Evolutionary conservation across 2,888 invertebrate genomes (phyloP).

Genomic region (Andrena dorsata): DNA sequence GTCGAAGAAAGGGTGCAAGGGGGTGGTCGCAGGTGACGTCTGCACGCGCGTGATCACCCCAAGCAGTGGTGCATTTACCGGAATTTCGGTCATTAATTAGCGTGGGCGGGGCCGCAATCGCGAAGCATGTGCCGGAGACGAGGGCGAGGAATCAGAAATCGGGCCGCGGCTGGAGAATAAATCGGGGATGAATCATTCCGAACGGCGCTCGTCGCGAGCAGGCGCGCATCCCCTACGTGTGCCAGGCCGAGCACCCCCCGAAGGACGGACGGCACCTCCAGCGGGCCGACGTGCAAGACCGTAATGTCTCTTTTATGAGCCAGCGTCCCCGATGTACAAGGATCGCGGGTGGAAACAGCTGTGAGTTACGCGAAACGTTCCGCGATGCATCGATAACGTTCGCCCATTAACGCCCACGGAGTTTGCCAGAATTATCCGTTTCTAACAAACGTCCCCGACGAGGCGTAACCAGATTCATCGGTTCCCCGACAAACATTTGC

Average conservation of each 20-base stretch:
- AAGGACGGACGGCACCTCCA: background rate
- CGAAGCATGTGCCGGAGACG: constrained; percentile 49
- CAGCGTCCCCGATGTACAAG: background rate
- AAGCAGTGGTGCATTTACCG: constrained; percentile 20
- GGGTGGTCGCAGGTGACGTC: constrained; percentile 8
- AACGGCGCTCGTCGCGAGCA: constrained; percentile 14
- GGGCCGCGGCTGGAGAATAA: constrained; percentile 21
- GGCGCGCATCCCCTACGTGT: background rate
- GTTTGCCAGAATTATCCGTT: no score
- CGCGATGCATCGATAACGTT: background rate
- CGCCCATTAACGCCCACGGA: background rate
- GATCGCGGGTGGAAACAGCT: no score
- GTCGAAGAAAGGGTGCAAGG: constrained; percentile 7
- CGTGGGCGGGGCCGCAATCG: constrained; percentile 52
- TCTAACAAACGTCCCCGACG: background rate
- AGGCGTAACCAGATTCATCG: background rate
- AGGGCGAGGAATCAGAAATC: constrained; percentile 18
- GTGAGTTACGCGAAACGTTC: no score
- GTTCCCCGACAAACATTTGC: background rate
- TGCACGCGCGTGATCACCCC: background rate
- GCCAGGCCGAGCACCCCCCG: no score
- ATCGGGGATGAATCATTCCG: constrained; percentile 35
- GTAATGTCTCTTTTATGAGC: background rate
- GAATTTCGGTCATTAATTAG: constrained; percentile 62
- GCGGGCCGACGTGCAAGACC: background rate